Conservation (phyloP, 2,888 invertebrate species). For the Coleophora flavipennella region DNA sequence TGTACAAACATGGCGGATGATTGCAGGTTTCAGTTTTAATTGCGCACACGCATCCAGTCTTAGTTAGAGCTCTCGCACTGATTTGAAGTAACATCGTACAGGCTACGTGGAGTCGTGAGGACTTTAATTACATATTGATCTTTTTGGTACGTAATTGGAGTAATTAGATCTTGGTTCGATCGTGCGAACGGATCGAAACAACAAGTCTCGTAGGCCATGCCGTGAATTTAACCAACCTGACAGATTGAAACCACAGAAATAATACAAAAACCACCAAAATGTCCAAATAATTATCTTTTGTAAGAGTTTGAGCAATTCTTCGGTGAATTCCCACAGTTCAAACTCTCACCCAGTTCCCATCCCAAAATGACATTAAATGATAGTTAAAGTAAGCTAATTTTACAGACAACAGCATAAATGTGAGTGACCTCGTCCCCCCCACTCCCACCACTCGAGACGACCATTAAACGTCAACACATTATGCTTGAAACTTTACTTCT, state of each 20-base stretch:
- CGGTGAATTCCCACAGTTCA: conserved; percentile 49
- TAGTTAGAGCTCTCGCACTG: conserved; percentile 55
- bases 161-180: conserved; percentile 6
- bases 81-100: conserved; percentile 31
- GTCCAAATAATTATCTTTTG: conserved; percentile 44
- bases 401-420: conserved; percentile 35
- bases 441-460: conserved; percentile 30
- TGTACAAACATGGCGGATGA: conserved; percentile 73
- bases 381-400: conserved; percentile 58
- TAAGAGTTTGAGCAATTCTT: conserved; percentile 42
- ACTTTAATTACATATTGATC: conserved; percentile 58
- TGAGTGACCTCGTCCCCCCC: conserved; percentile 29
- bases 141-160: conserved; percentile 25
- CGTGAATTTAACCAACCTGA: neutral
- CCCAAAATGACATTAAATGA: conserved; percentile 55
- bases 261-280: conserved; percentile 28
- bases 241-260: conserved; percentile 11
- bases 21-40: conserved; percentile 70
- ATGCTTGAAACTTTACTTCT: conserved; percentile 37
- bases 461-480: conserved; percentile 51
- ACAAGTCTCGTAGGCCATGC: no score
- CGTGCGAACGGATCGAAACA: neutral
- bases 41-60: conserved; percentile 68
- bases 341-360: conserved; percentile 48
- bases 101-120: conserved; percentile 55